A percentile compares a stretch with the other conserved stretches of the same genome.
These are phyloP conservation scores for Brachyalestes nurse DNA, from an alignment of 2,797 vertebrate genomes.

Conservation along the genomic window DNA sequence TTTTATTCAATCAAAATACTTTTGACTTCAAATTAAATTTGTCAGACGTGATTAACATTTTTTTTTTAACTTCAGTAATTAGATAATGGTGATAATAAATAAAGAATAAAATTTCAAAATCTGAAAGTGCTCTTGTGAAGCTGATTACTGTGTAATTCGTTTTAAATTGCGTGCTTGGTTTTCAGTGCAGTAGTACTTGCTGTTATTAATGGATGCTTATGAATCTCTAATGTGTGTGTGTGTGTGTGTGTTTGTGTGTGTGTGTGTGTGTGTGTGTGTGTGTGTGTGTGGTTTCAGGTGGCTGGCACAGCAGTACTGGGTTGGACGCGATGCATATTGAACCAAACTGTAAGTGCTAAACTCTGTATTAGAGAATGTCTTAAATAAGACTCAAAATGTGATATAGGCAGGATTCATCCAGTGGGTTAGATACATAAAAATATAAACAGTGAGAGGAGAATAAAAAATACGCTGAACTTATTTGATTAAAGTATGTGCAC, in stretches of 20 bases:
- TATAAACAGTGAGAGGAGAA: slow-evolving; percentile 60
- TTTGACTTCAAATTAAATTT: slow-evolving; percentile 43
- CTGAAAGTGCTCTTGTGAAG: slow-evolving; percentile 29
- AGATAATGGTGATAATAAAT: slow-evolving; percentile 38
- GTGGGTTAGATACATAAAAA: slow-evolving; percentile 61
- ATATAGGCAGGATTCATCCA: slow-evolving; percentile 60
- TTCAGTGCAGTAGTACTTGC: slow-evolving; percentile 12
- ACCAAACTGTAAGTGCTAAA: background rate
- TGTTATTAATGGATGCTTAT: background rate
- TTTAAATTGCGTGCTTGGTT: background rate
- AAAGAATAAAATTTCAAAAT: slow-evolving; percentile 7
- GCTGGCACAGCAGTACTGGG: background rate
- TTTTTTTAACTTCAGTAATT: slow-evolving; percentile 38
- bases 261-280: too few relatives aligned
- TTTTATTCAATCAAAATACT: slow-evolving; percentile 55
- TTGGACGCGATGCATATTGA: background rate
- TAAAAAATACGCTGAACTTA: background rate
- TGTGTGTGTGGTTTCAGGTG: background rate
- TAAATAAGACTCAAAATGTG: slow-evolving; percentile 66
- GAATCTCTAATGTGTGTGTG: too few relatives aligned
- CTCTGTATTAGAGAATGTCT: background rate
- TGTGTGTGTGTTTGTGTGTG: too few relatives aligned
- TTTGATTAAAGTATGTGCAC: background rate
- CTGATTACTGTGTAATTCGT: slow-evolving; percentile 4
- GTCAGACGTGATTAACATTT: slow-evolving; percentile 54